phyloP scores from a whole-genome alignment of 53 echinoderm and acorn worm genomes.

The Henricia sp. region DNA sequence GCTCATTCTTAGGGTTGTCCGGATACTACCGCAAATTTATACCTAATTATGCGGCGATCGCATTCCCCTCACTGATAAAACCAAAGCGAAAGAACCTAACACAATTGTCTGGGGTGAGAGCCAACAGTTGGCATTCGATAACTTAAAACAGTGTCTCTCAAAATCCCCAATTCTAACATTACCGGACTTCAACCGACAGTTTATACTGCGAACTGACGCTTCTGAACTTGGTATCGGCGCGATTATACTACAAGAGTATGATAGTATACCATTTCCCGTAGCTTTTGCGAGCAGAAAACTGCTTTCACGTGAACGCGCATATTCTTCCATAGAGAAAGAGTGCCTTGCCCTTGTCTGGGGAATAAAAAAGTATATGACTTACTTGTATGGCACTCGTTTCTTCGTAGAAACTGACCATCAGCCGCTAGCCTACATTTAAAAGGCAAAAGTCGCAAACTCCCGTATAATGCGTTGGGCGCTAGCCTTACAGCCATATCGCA shows the following conservation, averaged over 20 bases:
- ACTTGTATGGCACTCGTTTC: slow-evolving; percentile 44
- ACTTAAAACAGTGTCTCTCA: slow-evolving; percentile 1
- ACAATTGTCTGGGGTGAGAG: slow-evolving; percentile 23
- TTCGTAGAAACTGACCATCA: slow-evolving; percentile 55
- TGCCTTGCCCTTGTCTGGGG: slow-evolving; percentile 48
- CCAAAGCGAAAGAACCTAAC: slow-evolving; percentile 32
- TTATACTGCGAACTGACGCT: slow-evolving; percentile 58
- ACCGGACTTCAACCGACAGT: slow-evolving; percentile 24
- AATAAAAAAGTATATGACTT: slow-evolving; percentile 12
- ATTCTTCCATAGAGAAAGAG: slow-evolving; percentile 47
- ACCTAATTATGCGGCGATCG: slow-evolving; percentile 49
- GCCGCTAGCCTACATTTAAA: slow-evolving; percentile 13
- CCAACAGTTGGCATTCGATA: slow-evolving; percentile 16
- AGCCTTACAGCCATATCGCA: slow-evolving; percentile 38
- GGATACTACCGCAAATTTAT: slow-evolving; percentile 50
- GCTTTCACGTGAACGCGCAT: slow-evolving; percentile 25
- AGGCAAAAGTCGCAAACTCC: slow-evolving; percentile 47
- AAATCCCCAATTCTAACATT: slow-evolving; percentile 30
- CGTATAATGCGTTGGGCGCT: slow-evolving; percentile 43
- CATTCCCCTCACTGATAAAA: slow-evolving; percentile 41
- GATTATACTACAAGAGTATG: slow-evolving; percentile 31
- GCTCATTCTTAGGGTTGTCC: slow-evolving; percentile 34
- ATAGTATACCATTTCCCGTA: slow-evolving; percentile 1
- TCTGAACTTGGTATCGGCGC: slow-evolving; percentile 52
- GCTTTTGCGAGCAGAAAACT: slow-evolving; percentile 45